Base-by-base conservation (phyloP, 2,113 vertebrate species). In the Nothoprocta pentlandii region DNA sequence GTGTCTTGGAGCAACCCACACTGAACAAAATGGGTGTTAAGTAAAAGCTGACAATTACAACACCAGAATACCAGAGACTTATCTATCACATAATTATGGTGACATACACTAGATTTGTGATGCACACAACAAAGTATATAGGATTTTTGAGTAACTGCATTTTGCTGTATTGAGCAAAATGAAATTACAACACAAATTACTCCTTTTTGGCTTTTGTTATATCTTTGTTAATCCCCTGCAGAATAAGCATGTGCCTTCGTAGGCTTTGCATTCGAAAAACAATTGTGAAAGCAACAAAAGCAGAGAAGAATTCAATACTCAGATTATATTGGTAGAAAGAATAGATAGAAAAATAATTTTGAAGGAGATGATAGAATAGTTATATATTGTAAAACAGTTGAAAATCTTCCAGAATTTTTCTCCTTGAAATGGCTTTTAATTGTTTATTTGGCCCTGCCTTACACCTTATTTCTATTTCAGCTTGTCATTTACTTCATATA, bases 151-250 rank as follows among this genome's bases (percentile, higher is more conserved):
- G n/a, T 86, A 93, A 80, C 28, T 87, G 51, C 42, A 59, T 83
- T 96, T 78, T 82, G 68, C 26, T 66, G 58, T 73, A 39, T 47
- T 81, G 58, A 94, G 54, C 56, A 83, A 92, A 94, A 91, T 2
- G 1, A 85, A 85, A 93, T 73, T 69, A 66, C 77, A 64, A 46
- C 51, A 80, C 30, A 93, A 90, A 92, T 89, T 89, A 36, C 49
- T 93, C 34, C 23, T 9, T 82, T 95, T 90, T 87, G 12, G 68
- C 36, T 91, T 92, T 91, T 94, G 28, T 89, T 90, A 23, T 59
- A 16, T 74, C 79, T 89, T 69, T 63, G 66, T 69, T 95, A 94
- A 96, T 90, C 75, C 51, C 9, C 54, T 92, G 64, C n/a, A 86
- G 92, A 69, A 88, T 61, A 94, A 87, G 16, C 49, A 25, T 63